Evolutionary conservation across 2,113 vertebrate genomes (phyloP), one percentile per base, ranked within the genome.

Genomic region (Nothoprocta pentlandii): DNA sequence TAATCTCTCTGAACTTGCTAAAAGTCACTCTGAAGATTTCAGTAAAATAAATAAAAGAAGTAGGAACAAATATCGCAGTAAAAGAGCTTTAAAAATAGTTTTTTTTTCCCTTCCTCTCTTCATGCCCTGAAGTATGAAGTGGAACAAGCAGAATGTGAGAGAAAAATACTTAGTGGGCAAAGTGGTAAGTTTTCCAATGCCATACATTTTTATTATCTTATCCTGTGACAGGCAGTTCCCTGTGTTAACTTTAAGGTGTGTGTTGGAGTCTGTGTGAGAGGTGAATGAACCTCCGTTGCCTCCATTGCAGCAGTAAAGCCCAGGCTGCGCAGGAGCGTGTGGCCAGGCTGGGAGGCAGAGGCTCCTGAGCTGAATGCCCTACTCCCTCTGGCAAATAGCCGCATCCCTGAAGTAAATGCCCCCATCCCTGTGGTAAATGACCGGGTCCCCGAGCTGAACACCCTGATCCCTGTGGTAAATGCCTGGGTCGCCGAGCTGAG

Each of bases 61-160:
- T 63, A 64, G 36, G 86, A 76, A 13, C 56, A 64, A 58, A 2
- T 46, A 74, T 46, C 20, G 41, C 16, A 6, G 9, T 19, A 34
- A 46, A 69, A 70, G 41, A 16, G 9, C 49, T 1, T 8, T 1
- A 1, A 0, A 2, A 11, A 59, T 49, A 4, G 16, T 54, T 54
- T 54, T 54, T 54, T 25, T 36, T 28, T 49, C 23, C 23, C 51
- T 67, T 70, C 36, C 7, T 3, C 8, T 64, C 10, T 83, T 4
- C 2, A 22, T 32, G 8, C 4, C 17, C 7, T 10, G 10, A 73
- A 44, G 7, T 28, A 47, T 4, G 71, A 80, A 64, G 28, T 8
- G 19, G 2, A 56, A 88, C 63, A 2, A 61, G 32, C 21, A 83
- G n/a, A 61, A 80, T 67, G 39, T 54, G 36, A 63, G 23, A 36